phyloP scores from a whole-genome alignment of 2,113 vertebrate species.

The Oceanodroma tethys region DNA sequence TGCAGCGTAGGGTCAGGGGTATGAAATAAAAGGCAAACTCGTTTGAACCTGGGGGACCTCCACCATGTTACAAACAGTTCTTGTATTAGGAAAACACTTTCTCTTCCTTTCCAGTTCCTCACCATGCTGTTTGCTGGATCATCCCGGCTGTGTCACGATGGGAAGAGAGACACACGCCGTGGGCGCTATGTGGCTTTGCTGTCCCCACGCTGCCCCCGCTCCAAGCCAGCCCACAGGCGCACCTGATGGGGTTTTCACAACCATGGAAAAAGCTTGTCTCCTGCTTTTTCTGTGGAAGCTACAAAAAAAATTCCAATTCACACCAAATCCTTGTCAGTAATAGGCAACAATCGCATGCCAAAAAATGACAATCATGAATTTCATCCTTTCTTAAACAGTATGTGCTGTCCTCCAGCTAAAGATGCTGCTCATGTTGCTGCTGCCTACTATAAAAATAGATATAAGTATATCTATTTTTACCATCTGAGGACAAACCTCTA shows the following conservation, averaged over 20 bases:
- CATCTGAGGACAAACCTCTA: background rate
- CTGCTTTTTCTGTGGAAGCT: background rate
- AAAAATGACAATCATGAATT: background rate
- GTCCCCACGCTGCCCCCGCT: fast-evolving
- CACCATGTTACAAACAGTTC: background rate
- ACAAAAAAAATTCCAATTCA: background rate
- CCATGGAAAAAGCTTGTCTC: background rate
- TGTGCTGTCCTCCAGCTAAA: background rate
- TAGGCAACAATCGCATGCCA: background rate
- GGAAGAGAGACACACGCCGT: background rate
- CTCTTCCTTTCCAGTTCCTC: background rate
- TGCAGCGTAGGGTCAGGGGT: background rate
- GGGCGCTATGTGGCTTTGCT: fast-evolving
- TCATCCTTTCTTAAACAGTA: background rate
- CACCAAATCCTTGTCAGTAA: background rate
- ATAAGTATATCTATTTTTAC: background rate
- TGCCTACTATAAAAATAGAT: background rate
- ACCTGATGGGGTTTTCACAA: background rate
- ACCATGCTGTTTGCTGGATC: fast-evolving
- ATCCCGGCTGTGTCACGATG: fast-evolving
- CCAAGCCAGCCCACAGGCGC: background rate
- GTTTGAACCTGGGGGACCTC: background rate
- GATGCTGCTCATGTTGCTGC: background rate
- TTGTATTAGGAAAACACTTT: background rate
- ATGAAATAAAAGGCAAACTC: background rate